Percentiles rank a stretch among this genome's conserved stretches.
These are phyloP conservation scores for Eidolon dupreanum DNA, from an alignment of 2,797 vertebrate species.

Conservation along the genomic window DNA sequence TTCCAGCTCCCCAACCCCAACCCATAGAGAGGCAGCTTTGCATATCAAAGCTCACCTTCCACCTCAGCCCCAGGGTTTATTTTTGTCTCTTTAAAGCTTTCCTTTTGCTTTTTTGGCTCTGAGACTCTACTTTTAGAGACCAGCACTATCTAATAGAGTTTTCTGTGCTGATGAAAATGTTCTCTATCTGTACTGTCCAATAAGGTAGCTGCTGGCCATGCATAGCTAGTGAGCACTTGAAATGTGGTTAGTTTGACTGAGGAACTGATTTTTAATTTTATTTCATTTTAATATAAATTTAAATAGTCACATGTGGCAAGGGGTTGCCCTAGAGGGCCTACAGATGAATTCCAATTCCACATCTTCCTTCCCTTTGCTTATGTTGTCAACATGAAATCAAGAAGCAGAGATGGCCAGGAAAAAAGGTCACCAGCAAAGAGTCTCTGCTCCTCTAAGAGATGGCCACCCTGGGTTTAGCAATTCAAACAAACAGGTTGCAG, in stretches of 20 bases:
- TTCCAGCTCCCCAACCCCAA: neutral
- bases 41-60: neutral
- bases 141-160: neutral
- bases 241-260: neutral
- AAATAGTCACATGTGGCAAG: neutral
- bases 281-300: neutral
- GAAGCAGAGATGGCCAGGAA: neutral
- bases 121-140: neutral
- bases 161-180: neutral
- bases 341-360: neutral
- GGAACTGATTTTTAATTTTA: neutral
- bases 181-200: accelerated
- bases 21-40: neutral
- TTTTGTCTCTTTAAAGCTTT: neutral
- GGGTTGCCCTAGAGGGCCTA: neutral
- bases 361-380: neutral
- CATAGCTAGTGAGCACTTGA: neutral
- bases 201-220: neutral
- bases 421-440: neutral
- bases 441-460: neutral
- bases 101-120: neutral
- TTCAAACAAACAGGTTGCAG: neutral
- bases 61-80: neutral
- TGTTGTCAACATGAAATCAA: neutral
- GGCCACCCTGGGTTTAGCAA: neutral